Conservation (phyloP, 2,797 vertebrate species). For the Pseudochirops cupreus region DNA sequence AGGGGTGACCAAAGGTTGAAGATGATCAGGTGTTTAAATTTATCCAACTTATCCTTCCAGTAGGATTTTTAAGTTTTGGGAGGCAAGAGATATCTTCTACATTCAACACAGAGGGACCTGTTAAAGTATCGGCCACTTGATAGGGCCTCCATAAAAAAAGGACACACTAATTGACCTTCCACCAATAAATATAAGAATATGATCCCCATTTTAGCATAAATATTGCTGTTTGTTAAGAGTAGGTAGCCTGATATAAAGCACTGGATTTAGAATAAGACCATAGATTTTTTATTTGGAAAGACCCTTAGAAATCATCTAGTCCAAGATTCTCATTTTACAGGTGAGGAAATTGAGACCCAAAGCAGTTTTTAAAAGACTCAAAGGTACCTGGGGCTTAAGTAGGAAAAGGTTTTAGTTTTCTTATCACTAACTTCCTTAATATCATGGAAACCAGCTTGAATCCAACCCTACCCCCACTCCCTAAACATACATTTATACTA, state of each 20-base stretch:
- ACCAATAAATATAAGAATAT: not conserved
- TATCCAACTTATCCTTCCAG: not conserved
- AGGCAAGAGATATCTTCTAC: not conserved
- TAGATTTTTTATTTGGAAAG: not conserved
- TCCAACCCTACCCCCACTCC: not conserved
- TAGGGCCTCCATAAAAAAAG: not conserved
- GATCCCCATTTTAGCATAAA: not conserved
- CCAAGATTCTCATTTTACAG: not conserved
- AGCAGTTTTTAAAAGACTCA: not conserved
- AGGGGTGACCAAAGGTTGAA: not conserved
- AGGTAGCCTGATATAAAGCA: not conserved
- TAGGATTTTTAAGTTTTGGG: not conserved
- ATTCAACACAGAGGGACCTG: not conserved
- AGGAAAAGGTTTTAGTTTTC: not conserved
- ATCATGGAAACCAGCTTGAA: not conserved
- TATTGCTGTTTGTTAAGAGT: not conserved
- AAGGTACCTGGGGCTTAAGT: not conserved
- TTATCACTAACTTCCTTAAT: not conserved
- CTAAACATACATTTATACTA: not conserved
- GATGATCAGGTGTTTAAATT: not conserved
- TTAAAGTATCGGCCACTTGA: not conserved
- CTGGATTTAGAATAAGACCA: not conserved
- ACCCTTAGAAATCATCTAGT: not conserved
- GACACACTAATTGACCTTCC: not conserved
- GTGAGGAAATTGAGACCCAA: not conserved